Conservation (phyloP, 2,797 vertebrate genomes). For the Potorous gilbertii region DNA sequence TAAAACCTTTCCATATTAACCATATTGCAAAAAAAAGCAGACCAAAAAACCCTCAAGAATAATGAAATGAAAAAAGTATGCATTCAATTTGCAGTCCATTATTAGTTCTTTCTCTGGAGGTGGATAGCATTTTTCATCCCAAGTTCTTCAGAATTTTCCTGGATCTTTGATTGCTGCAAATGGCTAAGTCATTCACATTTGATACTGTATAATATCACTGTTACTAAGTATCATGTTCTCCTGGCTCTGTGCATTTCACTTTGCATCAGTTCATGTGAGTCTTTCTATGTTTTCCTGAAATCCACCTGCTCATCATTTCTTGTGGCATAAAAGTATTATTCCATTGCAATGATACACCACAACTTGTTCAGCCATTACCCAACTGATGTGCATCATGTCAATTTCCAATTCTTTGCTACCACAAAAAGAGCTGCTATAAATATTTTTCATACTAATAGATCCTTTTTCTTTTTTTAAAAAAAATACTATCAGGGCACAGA, state of each 20-base stretch:
- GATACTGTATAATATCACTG: background rate
- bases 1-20: background rate
- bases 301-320: background rate
- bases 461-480: background rate
- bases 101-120: background rate
- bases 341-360: background rate
- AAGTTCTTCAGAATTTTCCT: background rate
- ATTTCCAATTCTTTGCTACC: background rate
- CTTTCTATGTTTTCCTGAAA: background rate
- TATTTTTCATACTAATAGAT: background rate
- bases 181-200: background rate
- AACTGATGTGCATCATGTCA: background rate
- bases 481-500: background rate
- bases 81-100: background rate
- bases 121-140: background rate
- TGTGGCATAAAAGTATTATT: background rate
- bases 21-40: background rate
- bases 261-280: background rate
- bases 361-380: background rate
- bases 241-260: background rate
- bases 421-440: background rate
- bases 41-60: background rate
- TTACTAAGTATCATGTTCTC: background rate
- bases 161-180: background rate
- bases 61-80: background rate